Conservation (phyloP, 2,113 vertebrate species). For the Dicaeum eximium region DNA sequence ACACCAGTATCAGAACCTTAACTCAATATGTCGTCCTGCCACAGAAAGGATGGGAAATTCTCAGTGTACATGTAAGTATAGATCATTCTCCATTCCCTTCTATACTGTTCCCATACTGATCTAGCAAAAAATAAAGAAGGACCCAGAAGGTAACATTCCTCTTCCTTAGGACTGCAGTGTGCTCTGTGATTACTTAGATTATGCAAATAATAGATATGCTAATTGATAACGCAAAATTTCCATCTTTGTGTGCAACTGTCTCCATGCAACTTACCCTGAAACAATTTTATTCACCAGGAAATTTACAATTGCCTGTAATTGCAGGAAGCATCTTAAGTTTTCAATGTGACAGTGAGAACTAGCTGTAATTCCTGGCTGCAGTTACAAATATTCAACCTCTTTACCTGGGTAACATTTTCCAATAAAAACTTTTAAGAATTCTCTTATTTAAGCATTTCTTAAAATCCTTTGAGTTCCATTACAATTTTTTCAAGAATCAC, state of each 20-base stretch:
- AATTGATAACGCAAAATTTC: background rate
- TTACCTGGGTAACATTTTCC: background rate
- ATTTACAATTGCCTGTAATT: slow-evolving; percentile 3
- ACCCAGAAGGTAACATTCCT: background rate
- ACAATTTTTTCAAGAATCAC: background rate
- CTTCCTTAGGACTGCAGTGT: background rate
- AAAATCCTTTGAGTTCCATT: background rate
- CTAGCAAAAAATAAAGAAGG: background rate
- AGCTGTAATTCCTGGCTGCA: background rate
- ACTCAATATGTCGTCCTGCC: background rate
- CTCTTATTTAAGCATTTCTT: background rate
- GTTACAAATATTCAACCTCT: background rate
- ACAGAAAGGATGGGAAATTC: background rate
- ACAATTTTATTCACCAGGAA: background rate
- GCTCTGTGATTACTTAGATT: background rate
- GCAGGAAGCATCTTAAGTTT: background rate
- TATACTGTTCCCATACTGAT: background rate
- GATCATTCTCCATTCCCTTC: background rate
- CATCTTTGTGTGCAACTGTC: background rate
- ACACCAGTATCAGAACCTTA: background rate
- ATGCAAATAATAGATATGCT: background rate
- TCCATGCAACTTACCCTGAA: background rate
- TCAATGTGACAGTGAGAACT: background rate
- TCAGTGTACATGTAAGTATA: background rate
- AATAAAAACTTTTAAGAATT: background rate